A percentile compares a stretch with the other conserved stretches of the same genome.
phyloP scores from a whole-genome alignment of 2,797 vertebrate species.

The Rhinatrema bivittatum region DNA sequence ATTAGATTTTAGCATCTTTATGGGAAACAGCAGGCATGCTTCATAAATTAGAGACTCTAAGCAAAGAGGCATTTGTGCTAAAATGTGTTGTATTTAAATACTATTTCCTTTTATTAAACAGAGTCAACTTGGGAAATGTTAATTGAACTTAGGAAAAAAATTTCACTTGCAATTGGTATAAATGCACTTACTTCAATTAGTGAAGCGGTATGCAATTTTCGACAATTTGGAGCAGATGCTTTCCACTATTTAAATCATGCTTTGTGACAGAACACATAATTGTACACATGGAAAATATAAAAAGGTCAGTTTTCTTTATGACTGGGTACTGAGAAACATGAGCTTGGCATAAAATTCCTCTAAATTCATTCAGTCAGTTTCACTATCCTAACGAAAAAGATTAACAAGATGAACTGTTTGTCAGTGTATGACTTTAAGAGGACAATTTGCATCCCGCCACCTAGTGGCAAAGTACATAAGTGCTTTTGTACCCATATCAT shows the following conservation, averaged over 20 bases:
- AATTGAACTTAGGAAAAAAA: conserved; percentile 4
- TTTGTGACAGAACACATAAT: conserved; percentile 3
- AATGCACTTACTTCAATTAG: background rate
- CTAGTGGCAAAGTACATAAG: too few relatives aligned
- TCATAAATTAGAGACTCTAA: background rate
- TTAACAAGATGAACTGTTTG: too few relatives aligned
- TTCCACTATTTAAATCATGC: conserved; percentile 8
- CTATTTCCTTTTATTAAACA: conserved; percentile 7
- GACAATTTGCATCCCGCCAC: too few relatives aligned
- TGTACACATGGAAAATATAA: background rate
- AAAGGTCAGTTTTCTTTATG: background rate
- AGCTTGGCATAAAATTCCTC: too few relatives aligned
- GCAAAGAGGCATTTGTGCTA: background rate
- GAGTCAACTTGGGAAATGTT: background rate
- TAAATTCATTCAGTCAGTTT: too few relatives aligned
- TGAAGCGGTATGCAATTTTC: background rate
- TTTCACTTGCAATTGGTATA: conserved; percentile 1
- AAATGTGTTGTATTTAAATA: conserved; percentile 2
- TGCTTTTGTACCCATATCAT: too few relatives aligned
- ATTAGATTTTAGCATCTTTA: background rate
- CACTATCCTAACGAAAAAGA: too few relatives aligned
- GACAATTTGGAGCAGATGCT: background rate
- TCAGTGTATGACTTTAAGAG: too few relatives aligned
- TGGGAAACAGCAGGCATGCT: background rate
- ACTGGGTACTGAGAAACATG: background rate